These are phyloP conservation scores for Sepioteuthis lessoniana DNA, from an alignment of 2,888 invertebrate genomes.

Conservation along the genomic window DNA sequence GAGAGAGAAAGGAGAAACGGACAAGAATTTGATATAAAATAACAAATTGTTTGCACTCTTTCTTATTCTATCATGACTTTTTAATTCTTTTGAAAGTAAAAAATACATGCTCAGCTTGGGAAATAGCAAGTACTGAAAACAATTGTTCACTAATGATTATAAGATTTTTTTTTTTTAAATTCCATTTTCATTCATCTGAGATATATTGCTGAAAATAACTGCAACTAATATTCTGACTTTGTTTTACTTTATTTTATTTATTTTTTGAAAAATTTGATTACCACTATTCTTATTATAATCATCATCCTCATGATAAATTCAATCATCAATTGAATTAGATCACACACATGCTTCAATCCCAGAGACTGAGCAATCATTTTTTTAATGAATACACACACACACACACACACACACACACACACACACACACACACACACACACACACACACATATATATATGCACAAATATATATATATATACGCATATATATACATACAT, in stretches of 20 bases:
- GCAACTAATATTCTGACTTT: too few species aligned
- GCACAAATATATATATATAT: too few species aligned
- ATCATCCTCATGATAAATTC: neutral
- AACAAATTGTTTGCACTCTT: neutral
- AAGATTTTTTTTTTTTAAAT: neutral
- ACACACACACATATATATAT: too few species aligned
- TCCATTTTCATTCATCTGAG: neutral
- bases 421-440: too few species aligned
- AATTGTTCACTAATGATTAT: conserved; percentile 1
- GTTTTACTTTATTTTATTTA: neutral
- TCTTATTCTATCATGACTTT: neutral
- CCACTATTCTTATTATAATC: neutral
- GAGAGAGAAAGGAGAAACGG: neutral
- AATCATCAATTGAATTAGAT: neutral
- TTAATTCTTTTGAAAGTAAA: neutral
- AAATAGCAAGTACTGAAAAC: neutral
- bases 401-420: too few species aligned
- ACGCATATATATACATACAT: too few species aligned
- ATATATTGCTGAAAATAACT: neutral
- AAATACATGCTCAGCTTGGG: too few species aligned
- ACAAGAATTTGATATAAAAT: neutral
- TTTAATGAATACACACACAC: neutral
- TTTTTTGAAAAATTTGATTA: neutral
- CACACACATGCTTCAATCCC: neutral
- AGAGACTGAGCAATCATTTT: neutral